Evolutionary conservation across 2,888 invertebrate genomes (phyloP).

Genomic region (Vesta saturnalis): DNA sequence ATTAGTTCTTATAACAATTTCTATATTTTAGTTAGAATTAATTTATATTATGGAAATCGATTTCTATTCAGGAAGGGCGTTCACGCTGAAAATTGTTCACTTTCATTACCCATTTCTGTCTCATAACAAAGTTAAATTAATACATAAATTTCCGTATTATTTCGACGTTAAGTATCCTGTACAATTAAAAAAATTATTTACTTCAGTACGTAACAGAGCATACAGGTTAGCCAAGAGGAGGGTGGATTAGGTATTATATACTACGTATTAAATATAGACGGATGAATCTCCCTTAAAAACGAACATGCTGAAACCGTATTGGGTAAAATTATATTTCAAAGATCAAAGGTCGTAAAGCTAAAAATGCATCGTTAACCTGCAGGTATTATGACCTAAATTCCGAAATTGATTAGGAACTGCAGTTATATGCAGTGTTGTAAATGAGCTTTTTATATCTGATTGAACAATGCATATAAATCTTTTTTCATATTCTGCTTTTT

Average conservation of each 20-base stretch:
- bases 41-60: too few species aligned
- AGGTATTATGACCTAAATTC: constrained; percentile 34
- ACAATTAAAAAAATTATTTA: not conserved
- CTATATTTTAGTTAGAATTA: too few species aligned
- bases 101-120: too few species aligned
- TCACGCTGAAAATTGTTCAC: too few species aligned
- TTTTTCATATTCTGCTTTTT: too few species aligned
- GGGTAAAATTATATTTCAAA: constrained; percentile 37
- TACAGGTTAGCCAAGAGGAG: not conserved
- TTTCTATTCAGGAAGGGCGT: too few species aligned
- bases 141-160: not conserved
- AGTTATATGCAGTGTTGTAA: constrained; percentile 1
- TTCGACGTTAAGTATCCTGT: not conserved
- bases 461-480: not conserved
- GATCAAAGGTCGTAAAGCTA: constrained; percentile 46
- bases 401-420: constrained; percentile 11
- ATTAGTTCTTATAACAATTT: too few species aligned
- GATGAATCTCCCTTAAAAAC: constrained; percentile 5
- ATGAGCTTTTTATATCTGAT: not conserved
- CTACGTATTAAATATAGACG: too few species aligned
- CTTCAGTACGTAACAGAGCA: not conserved
- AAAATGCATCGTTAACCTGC: constrained; percentile 44
- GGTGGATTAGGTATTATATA: constrained; percentile 3
- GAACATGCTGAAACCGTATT: constrained; percentile 21
- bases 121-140: too few species aligned